Evolutionary conservation across 2,113 vertebrate genomes (phyloP), one percentile per base, ranked within the genome.

Genomic region (Aepyceros melampus): DNA sequence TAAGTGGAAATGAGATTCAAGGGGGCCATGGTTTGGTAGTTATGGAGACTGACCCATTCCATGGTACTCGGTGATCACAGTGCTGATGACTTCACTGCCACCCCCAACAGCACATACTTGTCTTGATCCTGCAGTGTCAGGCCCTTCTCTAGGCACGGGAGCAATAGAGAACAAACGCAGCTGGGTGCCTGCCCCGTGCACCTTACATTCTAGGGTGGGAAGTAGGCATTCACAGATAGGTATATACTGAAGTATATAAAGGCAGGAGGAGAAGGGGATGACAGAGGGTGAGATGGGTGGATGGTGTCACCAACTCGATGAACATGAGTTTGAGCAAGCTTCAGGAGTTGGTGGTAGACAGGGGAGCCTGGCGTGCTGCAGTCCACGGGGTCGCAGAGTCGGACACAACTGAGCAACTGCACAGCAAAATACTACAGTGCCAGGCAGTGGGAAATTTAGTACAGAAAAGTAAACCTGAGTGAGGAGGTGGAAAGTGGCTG

Each of bases 121-220:
- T 1, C 1, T 0, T 0, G 1, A 13, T 14, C 79, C 33, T 82
- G 79, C 79, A 25, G 17, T 16, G 58, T 14, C 17, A 0, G 40
- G 19, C 40, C 16, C 74, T 47, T 21, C 12, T 6, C 74, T 27
- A 91, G 53, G 74, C 9, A 19, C 1, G 5, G 21, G 21, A 8
- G 21, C 31, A 36, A 14, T 74, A 12, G 74, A 17, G 43, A 45
- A 58, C 33, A 47, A 62, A 53, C 1, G 16, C 9, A 89, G 64
- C 5, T 19, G 51, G 27, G 58, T 25, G n/a, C 79, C 60, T 53
- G 49, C 33, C 79, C 33, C 6, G 1, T 10, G 12, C 33, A 53
- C 11, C 79, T 82, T 36, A 82, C 19, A 82, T 8, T 33, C 15
- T 40, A 31, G 15, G 3, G 27, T 6, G 53, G 33, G 31, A 53